These are phyloP conservation scores for Brachyhypopomus gauderio DNA, from an alignment of 2,113 vertebrate species.

Conservation along the genomic window DNA sequence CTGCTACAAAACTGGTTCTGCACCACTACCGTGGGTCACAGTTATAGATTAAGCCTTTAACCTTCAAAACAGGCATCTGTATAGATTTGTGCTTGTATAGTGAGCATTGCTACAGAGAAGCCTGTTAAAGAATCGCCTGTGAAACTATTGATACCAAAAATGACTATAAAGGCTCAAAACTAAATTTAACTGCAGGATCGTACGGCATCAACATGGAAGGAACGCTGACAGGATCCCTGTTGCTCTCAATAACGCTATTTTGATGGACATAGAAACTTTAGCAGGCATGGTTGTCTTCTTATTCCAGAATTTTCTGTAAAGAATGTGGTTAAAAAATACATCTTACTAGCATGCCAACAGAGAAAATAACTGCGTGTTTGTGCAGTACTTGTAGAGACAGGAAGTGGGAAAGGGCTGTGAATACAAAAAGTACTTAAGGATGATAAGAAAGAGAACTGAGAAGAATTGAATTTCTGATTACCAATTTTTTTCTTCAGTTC, in stretches of 20 bases:
- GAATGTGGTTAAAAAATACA: background rate
- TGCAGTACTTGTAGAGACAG: background rate
- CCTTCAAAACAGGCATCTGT: background rate
- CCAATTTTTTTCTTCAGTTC: background rate
- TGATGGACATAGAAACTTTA: background rate
- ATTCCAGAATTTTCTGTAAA: background rate
- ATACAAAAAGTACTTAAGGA: background rate
- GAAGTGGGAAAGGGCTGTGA: background rate
- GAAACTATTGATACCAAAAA: background rate
- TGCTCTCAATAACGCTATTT: too few relatives aligned
- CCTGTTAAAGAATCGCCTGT: conserved; percentile 5
- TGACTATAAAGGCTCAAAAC: background rate
- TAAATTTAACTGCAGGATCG: conserved; percentile 13
- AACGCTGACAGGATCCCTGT: background rate
- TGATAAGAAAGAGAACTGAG: background rate
- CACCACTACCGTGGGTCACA: background rate
- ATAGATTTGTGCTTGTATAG: background rate
- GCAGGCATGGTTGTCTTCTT: background rate
- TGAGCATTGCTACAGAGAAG: background rate
- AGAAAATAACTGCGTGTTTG: background rate
- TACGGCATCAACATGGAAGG: background rate
- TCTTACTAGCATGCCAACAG: background rate
- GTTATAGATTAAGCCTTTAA: background rate
- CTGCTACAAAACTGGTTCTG: conserved; percentile 1
- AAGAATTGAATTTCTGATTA: background rate